phyloP scores from a whole-genome alignment of 2,888 invertebrate species.

The Spatulosminthurus flaviceps region DNA sequence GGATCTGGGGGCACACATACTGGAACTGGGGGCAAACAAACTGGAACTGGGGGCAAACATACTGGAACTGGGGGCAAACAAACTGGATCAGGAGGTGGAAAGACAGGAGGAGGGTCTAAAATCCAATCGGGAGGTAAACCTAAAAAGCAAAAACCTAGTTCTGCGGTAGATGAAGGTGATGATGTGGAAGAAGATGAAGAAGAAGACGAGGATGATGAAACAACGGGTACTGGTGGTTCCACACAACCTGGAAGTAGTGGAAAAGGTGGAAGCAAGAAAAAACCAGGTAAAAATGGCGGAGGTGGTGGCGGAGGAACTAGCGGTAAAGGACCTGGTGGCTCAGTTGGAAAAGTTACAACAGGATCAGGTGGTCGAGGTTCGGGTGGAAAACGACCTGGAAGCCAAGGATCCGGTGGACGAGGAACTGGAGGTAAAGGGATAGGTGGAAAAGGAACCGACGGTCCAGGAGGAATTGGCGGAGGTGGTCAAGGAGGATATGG shows the following conservation, averaged over 20 bases:
- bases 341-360: neutral
- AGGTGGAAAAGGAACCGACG: neutral
- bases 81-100: too few relatives aligned
- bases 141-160: too few relatives aligned
- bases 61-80: too few relatives aligned
- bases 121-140: too few relatives aligned
- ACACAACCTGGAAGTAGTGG: too few relatives aligned
- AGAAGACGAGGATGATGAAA: slow-evolving; percentile 3
- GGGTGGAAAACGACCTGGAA: neutral
- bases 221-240: neutral
- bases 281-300: neutral
- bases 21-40: too few relatives aligned
- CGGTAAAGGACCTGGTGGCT: neutral
- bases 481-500: slow-evolving; percentile 16
- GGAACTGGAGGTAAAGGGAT: neutral
- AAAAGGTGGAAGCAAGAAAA: too few relatives aligned
- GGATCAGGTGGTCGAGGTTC: neutral
- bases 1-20: too few relatives aligned
- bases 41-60: too few relatives aligned
- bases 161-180: neutral
- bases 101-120: too few relatives aligned
- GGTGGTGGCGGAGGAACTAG: neutral
- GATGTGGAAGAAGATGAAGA: neutral
- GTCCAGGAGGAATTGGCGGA: neutral
- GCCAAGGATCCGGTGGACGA: neutral